phyloP scores from a whole-genome alignment of 2,888 invertebrate genomes.

The Tenthredo amoena region DNA sequence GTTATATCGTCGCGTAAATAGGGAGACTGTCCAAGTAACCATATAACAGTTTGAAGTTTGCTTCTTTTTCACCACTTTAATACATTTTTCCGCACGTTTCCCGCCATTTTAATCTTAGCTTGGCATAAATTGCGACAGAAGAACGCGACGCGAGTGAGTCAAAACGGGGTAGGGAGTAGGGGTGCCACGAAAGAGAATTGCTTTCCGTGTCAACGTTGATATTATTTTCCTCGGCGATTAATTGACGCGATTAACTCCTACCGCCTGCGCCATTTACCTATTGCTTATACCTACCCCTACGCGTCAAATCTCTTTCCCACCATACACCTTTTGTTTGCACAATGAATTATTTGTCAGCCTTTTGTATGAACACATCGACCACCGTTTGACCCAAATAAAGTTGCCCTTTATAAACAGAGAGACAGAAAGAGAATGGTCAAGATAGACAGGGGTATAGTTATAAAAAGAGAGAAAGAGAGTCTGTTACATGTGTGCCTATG shows the following conservation, averaged over 20 bases:
- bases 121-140: constrained; percentile 5
- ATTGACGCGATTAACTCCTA: constrained; percentile 16
- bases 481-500: background rate
- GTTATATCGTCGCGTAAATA: background rate
- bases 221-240: constrained; percentile 22
- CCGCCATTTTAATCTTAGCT: constrained; percentile 10
- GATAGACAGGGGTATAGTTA: background rate
- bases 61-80: constrained; percentile 1
- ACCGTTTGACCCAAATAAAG: constrained; percentile 17
- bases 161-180: background rate
- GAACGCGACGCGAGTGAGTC: background rate
- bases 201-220: constrained; percentile 24
- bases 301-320: background rate
- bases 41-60: constrained; percentile 3
- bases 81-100: background rate
- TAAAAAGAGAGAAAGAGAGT: constrained; percentile 11
- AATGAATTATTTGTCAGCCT: constrained; percentile 28
- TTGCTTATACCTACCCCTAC: background rate
- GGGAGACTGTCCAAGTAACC: background rate
- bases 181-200: constrained; percentile 11
- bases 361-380: constrained; percentile 18
- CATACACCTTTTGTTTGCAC: constrained; percentile 4
- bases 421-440: background rate
- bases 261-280: constrained; percentile 18
- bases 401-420: background rate